These are phyloP conservation scores for Dipodomys spectabilis DNA, from an alignment of 2,113 vertebrate genomes.

Conservation along the genomic window DNA sequence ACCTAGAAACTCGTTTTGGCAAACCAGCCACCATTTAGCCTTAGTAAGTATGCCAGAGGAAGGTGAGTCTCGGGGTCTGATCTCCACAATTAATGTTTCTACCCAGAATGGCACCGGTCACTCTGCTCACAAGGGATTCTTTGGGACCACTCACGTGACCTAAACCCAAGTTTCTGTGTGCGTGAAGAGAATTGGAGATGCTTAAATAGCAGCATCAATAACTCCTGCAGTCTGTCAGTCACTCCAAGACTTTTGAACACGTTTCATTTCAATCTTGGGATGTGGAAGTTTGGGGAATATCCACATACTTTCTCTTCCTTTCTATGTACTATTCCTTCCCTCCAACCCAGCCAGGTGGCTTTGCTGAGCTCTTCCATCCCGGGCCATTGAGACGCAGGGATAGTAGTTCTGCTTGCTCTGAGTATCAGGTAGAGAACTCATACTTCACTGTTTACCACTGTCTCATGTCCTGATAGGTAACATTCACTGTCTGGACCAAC, in stretches of 20 bases:
- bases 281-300: not conserved
- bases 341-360: not conserved
- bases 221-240: not conserved
- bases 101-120: not conserved
- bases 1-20: not conserved
- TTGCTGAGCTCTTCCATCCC: not conserved
- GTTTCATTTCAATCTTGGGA: not conserved
- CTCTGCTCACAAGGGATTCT: not conserved
- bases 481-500: not conserved
- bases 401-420: not conserved
- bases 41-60: not conserved
- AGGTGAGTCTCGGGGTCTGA: not conserved
- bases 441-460: not conserved
- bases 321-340: not conserved
- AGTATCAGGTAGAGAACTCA: not conserved
- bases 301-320: not conserved
- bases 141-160: not conserved
- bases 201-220: not conserved
- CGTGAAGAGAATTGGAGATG: not conserved
- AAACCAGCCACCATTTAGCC: not conserved
- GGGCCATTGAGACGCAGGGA: not conserved
- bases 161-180: not conserved
- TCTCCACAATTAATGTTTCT: not conserved
- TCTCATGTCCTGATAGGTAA: conserved; percentile 1
- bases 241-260: not conserved